Conservation (phyloP, 2,888 invertebrate species). For the Ametastegia equiseti region DNA sequence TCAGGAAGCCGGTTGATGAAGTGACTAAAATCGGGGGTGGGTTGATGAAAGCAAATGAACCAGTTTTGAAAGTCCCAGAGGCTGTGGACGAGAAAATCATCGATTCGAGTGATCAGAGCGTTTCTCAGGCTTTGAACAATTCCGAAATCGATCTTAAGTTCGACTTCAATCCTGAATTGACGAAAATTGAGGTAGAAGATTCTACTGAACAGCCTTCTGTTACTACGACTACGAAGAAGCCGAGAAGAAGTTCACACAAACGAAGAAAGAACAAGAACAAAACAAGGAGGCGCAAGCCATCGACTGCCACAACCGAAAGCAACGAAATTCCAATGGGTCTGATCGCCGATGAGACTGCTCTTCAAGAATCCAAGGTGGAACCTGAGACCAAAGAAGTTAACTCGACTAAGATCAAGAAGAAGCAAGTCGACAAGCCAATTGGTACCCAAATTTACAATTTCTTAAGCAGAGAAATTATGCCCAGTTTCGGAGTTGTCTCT, state of each 20-base stretch:
- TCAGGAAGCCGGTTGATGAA: slow-evolving; percentile 65
- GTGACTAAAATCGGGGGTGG: slow-evolving; percentile 65
- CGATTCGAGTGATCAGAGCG: slow-evolving; percentile 75
- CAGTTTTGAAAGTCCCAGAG: slow-evolving; percentile 66
- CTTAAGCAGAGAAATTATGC: slow-evolving; percentile 88
- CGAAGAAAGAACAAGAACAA: slow-evolving; percentile 79
- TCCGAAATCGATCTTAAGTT: slow-evolving; percentile 67
- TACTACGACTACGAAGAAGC: slow-evolving; percentile 78
- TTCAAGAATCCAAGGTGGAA: slow-evolving; percentile 74
- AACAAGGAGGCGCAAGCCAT: slow-evolving; percentile 80
- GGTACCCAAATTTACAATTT: slow-evolving; percentile 88
- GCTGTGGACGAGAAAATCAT: slow-evolving; percentile 69
- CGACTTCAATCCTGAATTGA: slow-evolving; percentile 67
- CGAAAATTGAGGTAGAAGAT: slow-evolving; percentile 73
- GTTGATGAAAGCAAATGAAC: slow-evolving; percentile 65
- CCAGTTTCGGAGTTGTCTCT: slow-evolving; percentile 86
- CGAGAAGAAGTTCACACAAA: slow-evolving; percentile 76
- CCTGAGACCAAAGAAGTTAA: slow-evolving; percentile 70
- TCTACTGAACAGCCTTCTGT: slow-evolving; percentile 72
- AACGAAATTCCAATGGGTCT: slow-evolving; percentile 42
- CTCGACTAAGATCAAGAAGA: slow-evolving; percentile 78
- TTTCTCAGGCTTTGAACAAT: slow-evolving; percentile 76
- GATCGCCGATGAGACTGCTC: slow-evolving; percentile 57
- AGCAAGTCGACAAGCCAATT: slow-evolving; percentile 79
- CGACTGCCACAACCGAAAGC: slow-evolving; percentile 72